Base-by-base conservation (phyloP, 2,797 vertebrate genomes). In the Cossypha heuglini region DNA sequence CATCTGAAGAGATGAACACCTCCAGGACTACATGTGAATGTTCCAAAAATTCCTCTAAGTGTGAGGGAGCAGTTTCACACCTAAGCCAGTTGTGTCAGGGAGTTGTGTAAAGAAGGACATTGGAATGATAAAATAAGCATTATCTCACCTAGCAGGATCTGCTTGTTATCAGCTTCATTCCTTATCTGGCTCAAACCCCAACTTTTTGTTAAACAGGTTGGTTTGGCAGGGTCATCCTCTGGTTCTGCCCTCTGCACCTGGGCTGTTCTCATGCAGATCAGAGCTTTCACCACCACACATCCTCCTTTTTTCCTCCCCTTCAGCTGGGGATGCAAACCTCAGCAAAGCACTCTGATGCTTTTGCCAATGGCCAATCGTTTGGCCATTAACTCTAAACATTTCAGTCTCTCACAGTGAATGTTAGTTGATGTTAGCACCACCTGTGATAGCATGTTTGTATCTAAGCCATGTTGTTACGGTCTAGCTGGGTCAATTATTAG, bases 351-450 rank as follows among this genome's bases (percentile, higher is more conserved):
- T 31, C 28, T 29, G 5, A n/a, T 24, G 40, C 10, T 55, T 46
- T 82, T 33, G 10, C 33, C 40, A 46, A 4, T 46, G 29, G 40
- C 29, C 49, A 55, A 5, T 19, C 12, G 3, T 33, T 62, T 46
- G 40, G 8, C 22, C 24, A 38, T 45, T 71, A 54, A 52, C 46
- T 43, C 38, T n/a, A 17, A 38, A 19, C 24, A 28, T 33, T 72
- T 46, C 57, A 46, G 12, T 46, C 33, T 54, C 49, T 46, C 22
- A 63, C 6, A 14, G 19, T 46, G 16, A 37, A 14, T 74, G 11
- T 67, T 15, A 59, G 9, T n/a, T 17, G 4, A 19, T 1, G 0
- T 62, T 31, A 51, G 10, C 11, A 46, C 0, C 1, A 49, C n/a
- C 46, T 28, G 3, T 45, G 57, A 69, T 76, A 58, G 3, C 10